phyloP scores from a whole-genome alignment of 2,888 invertebrate genomes.

The Linyphia triangularis region DNA sequence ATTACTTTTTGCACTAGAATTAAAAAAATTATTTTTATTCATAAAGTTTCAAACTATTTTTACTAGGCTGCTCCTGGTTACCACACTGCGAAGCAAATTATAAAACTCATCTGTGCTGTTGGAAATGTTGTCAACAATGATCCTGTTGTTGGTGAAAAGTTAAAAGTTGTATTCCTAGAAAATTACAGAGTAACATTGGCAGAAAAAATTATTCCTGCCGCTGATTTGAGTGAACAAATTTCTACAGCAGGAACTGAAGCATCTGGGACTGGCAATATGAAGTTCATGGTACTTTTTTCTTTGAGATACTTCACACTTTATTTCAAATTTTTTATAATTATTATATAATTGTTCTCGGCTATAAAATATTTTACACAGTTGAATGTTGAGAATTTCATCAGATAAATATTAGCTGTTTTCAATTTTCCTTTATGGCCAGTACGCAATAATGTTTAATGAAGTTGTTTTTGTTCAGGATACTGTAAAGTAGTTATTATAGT shows the following conservation, averaged over 20 bases:
- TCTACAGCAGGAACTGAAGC: conserved; percentile 99
- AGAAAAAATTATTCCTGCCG: conserved; percentile 99
- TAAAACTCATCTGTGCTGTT: conserved; percentile 95
- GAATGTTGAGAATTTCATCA: too few species aligned
- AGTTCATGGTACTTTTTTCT: conserved; percentile 87
- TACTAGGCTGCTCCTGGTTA: conserved; percentile 96
- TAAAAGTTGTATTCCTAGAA: conserved; percentile 92
- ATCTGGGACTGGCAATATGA: conserved; percentile 99
- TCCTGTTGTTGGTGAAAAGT: conserved; percentile 96
- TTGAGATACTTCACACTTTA: not conserved
- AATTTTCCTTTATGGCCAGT: not conserved
- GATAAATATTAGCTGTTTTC: not conserved
- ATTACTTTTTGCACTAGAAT: too few species aligned
- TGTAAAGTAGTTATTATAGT: too few species aligned
- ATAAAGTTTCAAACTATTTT: conserved; percentile 4
- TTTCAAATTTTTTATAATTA: too few species aligned
- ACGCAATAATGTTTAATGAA: too few species aligned
- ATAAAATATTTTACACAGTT: too few species aligned
- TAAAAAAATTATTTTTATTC: too few species aligned
- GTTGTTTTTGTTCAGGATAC: too few species aligned
- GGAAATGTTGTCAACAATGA: conserved; percentile 97
- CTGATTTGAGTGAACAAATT: conserved; percentile 99
- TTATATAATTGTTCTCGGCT: too few species aligned
- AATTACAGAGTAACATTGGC: conserved; percentile 99
- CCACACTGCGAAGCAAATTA: conserved; percentile 98